phyloP scores from a whole-genome alignment of 1,140 invertebrate species.

The Myzus persicae region DNA sequence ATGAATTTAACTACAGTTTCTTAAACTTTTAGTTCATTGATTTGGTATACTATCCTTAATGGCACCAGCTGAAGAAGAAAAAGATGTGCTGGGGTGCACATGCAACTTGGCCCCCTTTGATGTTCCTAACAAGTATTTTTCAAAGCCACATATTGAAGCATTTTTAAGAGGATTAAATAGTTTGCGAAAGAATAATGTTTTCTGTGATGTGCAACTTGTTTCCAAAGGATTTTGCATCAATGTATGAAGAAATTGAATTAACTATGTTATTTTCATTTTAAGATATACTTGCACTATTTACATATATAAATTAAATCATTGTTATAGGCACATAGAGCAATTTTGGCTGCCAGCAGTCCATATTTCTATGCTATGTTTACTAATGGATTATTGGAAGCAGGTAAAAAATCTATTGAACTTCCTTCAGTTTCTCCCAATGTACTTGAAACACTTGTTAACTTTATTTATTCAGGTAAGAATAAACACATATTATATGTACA shows the following conservation, averaged over 20 bases:
- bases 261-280: background rate
- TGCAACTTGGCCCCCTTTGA: slow-evolving; percentile 43
- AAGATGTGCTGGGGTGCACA: slow-evolving; percentile 41
- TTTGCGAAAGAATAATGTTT: slow-evolving; percentile 54
- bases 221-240: slow-evolving; percentile 52
- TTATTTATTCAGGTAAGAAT: slow-evolving; percentile 83
- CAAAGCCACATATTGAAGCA: slow-evolving; percentile 39
- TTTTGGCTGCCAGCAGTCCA: slow-evolving; percentile 89
- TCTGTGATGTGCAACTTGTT: slow-evolving; percentile 48
- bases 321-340: slow-evolving; percentile 85
- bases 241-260: background rate
- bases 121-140: slow-evolving; percentile 47
- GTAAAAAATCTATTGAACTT: slow-evolving; percentile 78
- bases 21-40: slow-evolving; percentile 12
- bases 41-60: slow-evolving; percentile 13
- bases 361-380: slow-evolving; percentile 97
- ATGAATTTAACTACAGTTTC: background rate
- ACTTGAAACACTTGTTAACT: slow-evolving; percentile 80
- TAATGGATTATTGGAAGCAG: slow-evolving; percentile 81
- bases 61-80: slow-evolving; percentile 43
- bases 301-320: background rate
- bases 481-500: background rate
- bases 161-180: slow-evolving; percentile 49
- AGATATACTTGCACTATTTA: background rate
- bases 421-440: slow-evolving; percentile 79